Conservation (phyloP, 2,888 invertebrate species). For the Lissonota sp. region DNA sequence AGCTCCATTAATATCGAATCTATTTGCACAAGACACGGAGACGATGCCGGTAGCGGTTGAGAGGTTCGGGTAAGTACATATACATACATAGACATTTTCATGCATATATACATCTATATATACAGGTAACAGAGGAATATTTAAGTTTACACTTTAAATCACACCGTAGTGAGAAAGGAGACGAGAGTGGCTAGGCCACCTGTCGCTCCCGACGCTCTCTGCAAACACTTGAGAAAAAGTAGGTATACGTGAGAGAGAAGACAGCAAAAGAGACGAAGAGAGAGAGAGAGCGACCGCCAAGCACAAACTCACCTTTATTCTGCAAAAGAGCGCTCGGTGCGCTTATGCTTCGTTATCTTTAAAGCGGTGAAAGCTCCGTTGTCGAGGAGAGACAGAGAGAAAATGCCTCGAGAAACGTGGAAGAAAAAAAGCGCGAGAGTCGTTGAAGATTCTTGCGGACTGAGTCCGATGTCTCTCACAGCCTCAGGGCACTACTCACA, state of each 20-base stretch:
- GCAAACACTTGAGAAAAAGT: slow-evolving; percentile 59
- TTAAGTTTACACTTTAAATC: slow-evolving; percentile 80
- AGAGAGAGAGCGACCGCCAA: slow-evolving; percentile 60
- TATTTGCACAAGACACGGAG: slow-evolving; percentile 73
- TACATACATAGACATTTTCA: slow-evolving; percentile 13
- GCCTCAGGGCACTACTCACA: too few species aligned
- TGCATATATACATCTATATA: slow-evolving; percentile 3
- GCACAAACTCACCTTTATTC: slow-evolving; percentile 73
- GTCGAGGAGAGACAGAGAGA: slow-evolving; percentile 37
- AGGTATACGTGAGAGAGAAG: slow-evolving; percentile 30
- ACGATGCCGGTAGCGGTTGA: slow-evolving; percentile 43
- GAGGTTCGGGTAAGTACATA: slow-evolving; percentile 55
- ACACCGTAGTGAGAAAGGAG: slow-evolving; percentile 65
- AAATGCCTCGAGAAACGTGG: neutral
- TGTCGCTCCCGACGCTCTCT: slow-evolving; percentile 74
- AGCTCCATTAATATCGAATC: slow-evolving; percentile 79
- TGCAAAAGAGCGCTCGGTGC: slow-evolving; percentile 71
- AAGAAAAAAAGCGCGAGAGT: slow-evolving; percentile 46
- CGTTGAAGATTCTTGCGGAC: too few species aligned
- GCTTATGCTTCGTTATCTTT: slow-evolving; percentile 76
- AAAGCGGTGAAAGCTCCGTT: slow-evolving; percentile 72
- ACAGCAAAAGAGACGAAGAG: slow-evolving; percentile 24
- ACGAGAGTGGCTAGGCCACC: slow-evolving; percentile 69
- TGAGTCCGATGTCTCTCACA: too few species aligned
- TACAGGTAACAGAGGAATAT: slow-evolving; percentile 70